A percentile compares a stretch with the other conserved stretches of the same genome.
These are phyloP conservation scores for Procapra przewalskii DNA, from an alignment of 2,113 vertebrate species.

Conservation along the genomic window DNA sequence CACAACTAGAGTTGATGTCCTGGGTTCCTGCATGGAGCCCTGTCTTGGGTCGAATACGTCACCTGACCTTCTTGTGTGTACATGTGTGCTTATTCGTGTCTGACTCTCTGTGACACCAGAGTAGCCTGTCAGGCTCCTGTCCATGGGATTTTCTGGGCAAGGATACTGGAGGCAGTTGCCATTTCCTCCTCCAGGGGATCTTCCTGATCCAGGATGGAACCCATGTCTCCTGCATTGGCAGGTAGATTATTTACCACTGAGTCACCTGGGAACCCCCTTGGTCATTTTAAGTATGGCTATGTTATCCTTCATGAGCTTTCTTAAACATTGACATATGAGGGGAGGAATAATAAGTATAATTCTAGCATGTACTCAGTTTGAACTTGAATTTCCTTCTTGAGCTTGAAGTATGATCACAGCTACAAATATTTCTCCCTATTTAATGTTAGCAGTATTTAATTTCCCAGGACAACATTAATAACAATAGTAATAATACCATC, in stretches of 20 bases:
- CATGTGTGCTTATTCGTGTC: not conserved
- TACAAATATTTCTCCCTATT: not conserved
- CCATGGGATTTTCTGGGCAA: not conserved
- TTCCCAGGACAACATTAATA: not conserved
- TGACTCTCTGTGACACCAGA: not conserved
- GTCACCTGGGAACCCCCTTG: not conserved
- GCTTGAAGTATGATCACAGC: not conserved
- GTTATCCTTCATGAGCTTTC: not conserved
- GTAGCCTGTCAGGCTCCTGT: not conserved
- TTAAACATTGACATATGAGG: not conserved
- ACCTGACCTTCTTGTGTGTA: not conserved
- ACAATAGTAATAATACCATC: not conserved
- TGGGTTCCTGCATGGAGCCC: not conserved
- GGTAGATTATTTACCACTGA: not conserved
- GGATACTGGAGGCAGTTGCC: not conserved
- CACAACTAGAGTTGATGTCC: rapidly evolving
- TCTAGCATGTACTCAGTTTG: not conserved
- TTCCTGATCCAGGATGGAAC: not conserved
- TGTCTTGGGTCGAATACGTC: not conserved
- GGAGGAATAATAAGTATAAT: not conserved
- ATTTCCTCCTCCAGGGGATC: not conserved
- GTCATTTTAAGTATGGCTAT: not conserved
- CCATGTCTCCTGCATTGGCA: not conserved
- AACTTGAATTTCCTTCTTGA: not conserved
- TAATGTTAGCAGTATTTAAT: not conserved